phyloP scores from a whole-genome alignment of 2,797 vertebrate species.

The Tapirus indicus region DNA sequence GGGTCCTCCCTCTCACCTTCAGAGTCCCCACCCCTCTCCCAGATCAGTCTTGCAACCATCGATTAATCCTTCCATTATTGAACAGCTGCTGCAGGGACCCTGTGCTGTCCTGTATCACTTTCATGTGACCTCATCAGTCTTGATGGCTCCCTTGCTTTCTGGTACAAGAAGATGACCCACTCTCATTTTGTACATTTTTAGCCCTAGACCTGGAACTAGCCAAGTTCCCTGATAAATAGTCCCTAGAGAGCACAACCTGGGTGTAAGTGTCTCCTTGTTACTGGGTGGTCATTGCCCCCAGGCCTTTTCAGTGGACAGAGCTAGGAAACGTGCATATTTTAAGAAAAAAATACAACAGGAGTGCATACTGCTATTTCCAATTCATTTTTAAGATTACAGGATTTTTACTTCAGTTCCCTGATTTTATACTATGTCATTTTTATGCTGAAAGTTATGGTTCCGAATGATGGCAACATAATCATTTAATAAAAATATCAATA shows the following conservation, averaged over 20 bases:
- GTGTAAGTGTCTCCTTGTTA: background rate
- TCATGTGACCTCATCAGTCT: no score
- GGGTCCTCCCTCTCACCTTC: background rate
- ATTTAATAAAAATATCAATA: constrained; percentile 37
- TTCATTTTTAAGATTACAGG: background rate
- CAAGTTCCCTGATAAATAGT: background rate
- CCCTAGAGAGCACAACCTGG: background rate
- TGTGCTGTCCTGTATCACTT: background rate
- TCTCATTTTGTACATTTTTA: background rate
- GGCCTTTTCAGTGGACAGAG: background rate
- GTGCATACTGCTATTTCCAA: background rate
- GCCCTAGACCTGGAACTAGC: background rate
- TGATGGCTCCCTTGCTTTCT: background rate
- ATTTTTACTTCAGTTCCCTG: background rate
- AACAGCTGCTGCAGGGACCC: no score
- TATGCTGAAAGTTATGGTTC: background rate
- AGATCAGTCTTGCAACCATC: no score
- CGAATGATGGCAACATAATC: background rate
- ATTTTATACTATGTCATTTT: constrained; percentile 35
- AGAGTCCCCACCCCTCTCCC: background rate
- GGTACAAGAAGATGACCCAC: background rate
- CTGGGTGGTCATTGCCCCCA: background rate
- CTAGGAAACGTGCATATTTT: background rate
- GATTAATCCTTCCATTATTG: accelerated
- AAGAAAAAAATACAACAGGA: background rate